Evolutionary conservation across 2,797 vertebrate species (phyloP).

Genomic region (Spinibarbus caldwelli): DNA sequence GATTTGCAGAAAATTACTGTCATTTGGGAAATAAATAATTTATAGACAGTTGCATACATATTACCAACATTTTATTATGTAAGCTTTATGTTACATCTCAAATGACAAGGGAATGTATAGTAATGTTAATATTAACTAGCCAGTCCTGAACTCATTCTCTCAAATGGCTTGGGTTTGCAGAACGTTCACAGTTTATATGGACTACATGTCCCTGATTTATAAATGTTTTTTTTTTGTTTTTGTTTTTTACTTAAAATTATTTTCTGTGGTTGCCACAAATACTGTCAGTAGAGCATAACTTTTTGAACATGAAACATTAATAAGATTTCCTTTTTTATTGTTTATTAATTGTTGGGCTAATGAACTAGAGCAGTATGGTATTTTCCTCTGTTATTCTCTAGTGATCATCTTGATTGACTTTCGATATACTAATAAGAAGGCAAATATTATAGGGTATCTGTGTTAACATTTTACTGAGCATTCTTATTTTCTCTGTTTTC

Average conservation of each 20-base stretch:
- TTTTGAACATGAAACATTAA: neutral
- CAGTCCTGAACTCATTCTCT: too few relatives aligned
- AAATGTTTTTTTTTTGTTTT: too few relatives aligned
- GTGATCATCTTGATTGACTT: slow-evolving; percentile 4
- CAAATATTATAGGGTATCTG: neutral
- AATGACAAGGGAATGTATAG: neutral
- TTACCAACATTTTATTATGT: too few relatives aligned
- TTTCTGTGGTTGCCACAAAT: neutral
- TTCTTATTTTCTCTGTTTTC: slow-evolving; percentile 3
- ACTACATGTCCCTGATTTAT: too few relatives aligned
- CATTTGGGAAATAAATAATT: neutral
- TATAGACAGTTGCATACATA: neutral
- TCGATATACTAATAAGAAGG: neutral
- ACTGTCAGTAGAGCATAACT: neutral
- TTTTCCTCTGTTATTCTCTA: slow-evolving; percentile 12
- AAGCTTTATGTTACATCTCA: neutral
- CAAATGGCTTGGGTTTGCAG: too few relatives aligned
- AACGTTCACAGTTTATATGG: too few relatives aligned
- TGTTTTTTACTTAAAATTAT: neutral
- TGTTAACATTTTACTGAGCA: slow-evolving; percentile 19
- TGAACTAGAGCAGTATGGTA: neutral
- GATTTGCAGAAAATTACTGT: neutral
- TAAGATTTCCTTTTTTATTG: neutral
- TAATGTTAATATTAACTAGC: too few relatives aligned
- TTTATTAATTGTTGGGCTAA: neutral